Conservation (phyloP, 2,113 vertebrate genomes). For the Silurus meridionalis region DNA sequence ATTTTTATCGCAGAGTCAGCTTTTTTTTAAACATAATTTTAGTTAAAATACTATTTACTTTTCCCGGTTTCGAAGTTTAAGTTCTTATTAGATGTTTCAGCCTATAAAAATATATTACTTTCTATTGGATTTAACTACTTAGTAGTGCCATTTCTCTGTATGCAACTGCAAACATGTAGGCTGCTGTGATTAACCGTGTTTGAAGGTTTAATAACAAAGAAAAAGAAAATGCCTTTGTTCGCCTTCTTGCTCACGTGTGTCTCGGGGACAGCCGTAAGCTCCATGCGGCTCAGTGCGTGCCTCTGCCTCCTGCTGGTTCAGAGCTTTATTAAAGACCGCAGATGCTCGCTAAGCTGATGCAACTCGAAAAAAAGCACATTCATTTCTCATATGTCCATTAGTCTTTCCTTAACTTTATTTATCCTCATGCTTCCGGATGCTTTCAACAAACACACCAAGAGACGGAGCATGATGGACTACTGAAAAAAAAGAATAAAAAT, state of each 20-base stretch:
- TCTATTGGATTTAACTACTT: neutral
- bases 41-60: neutral
- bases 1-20: neutral
- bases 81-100: constrained; percentile 7
- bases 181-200: neutral
- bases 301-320: constrained; percentile 16
- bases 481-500: neutral
- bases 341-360: constrained; percentile 18
- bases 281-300: neutral
- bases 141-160: neutral
- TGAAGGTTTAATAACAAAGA: neutral
- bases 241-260: neutral
- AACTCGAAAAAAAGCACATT: neutral
- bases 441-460: neutral
- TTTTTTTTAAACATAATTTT: neutral
- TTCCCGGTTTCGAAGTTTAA: neutral
- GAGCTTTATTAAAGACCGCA: constrained; percentile 29
- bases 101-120: neutral
- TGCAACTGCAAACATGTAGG: neutral
- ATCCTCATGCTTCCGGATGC: neutral
- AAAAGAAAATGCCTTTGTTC: neutral
- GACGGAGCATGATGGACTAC: neutral
- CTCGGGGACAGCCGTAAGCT: neutral
- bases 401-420: neutral
- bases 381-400: constrained; percentile 16